Evolutionary conservation across 2,888 invertebrate species (phyloP).

Genomic region (Oasisia sp.): DNA sequence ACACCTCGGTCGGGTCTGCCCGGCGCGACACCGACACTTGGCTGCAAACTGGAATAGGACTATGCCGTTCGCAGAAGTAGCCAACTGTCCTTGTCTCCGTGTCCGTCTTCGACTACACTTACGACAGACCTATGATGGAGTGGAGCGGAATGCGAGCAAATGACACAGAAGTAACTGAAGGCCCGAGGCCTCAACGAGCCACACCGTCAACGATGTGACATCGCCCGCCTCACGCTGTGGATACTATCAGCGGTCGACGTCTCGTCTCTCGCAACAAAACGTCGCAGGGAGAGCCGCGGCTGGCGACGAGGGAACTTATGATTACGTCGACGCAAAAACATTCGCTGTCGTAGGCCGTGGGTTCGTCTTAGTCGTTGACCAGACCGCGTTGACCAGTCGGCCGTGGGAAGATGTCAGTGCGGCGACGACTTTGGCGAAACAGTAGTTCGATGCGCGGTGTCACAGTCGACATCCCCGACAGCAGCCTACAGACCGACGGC

Average conservation of each 20-base stretch:
- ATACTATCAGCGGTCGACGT: neutral
- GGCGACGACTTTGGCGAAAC: neutral
- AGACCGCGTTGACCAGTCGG: too few species aligned
- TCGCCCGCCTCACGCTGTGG: neutral
- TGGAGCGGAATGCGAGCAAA: neutral
- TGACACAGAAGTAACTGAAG: neutral
- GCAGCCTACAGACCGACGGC: neutral
- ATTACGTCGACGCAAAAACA: neutral
- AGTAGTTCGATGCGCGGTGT: neutral
- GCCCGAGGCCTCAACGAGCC: neutral
- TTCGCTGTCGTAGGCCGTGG: neutral
- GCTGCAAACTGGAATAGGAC: neutral
- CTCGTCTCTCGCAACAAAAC: neutral
- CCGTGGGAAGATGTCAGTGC: neutral
- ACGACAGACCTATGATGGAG: neutral
- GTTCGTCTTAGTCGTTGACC: neutral
- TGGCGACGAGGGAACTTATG: neutral
- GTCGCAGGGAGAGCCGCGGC: neutral
- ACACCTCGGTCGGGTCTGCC: neutral
- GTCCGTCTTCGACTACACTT: neutral
- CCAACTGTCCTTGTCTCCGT: neutral
- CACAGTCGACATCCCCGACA: neutral
- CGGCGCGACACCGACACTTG: neutral
- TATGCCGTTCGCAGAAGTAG: neutral
- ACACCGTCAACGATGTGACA: neutral